These are phyloP conservation scores for Poecilia picta DNA, from an alignment of 2,797 vertebrate genomes.

Conservation along the genomic window DNA sequence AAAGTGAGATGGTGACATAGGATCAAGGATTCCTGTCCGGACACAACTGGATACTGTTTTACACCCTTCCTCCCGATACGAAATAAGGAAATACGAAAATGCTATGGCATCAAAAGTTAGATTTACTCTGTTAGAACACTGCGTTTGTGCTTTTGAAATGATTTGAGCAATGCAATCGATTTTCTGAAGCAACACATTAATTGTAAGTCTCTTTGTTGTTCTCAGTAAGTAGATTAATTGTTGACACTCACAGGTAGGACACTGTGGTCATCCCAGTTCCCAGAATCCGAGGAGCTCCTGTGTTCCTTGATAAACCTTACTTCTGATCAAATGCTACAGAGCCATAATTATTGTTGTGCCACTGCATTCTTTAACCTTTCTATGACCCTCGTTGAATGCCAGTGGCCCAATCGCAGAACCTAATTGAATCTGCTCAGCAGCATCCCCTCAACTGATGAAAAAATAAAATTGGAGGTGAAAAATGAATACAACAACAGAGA, in stretches of 20 bases:
- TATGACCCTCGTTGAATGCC: constrained; percentile 84
- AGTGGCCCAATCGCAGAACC: constrained; percentile 84
- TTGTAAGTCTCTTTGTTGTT: not conserved
- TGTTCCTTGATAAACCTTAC: constrained; percentile 79
- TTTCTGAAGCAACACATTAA: not conserved
- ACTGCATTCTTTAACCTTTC: constrained; percentile 88
- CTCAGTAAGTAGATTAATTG: constrained; percentile 49
- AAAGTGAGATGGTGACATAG: not conserved
- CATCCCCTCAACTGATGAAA: constrained; percentile 78
- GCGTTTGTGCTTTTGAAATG: not conserved
- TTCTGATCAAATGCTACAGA: constrained; percentile 85
- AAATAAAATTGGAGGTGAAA: constrained; percentile 86
- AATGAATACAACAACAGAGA: constrained; percentile 77
- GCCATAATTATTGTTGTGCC: constrained; percentile 86
- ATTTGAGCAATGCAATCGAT: not conserved
- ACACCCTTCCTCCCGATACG: not conserved
- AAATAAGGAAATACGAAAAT: not conserved
- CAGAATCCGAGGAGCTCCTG: constrained; percentile 52
- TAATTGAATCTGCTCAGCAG: constrained; percentile 85
- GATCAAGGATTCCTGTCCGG: not conserved
- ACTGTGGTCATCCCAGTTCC: constrained; percentile 47
- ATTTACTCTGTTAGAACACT: not conserved
- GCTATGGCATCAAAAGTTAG: not conserved
- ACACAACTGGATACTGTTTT: not conserved
- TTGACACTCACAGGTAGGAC: constrained; percentile 54